A percentile compares a stretch with the other conserved stretches of the same genome.
Conservation (phyloP, 2,797 vertebrate species). For the Geotrypetes seraphini region DNA sequence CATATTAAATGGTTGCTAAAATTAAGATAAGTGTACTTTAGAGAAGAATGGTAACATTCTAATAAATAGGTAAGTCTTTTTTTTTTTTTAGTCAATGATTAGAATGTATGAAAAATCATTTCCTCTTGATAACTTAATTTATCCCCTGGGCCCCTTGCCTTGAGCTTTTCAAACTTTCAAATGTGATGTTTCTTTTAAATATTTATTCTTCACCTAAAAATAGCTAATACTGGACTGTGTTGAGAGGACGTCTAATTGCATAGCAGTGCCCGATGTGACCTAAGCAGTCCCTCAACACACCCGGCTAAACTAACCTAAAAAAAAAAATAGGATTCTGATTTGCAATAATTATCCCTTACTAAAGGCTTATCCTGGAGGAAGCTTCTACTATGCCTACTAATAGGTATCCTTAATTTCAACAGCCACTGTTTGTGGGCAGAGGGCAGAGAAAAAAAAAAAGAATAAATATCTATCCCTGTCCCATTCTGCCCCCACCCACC, state of each 20-base stretch:
- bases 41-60: too few species aligned
- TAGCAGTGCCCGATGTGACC: conserved; percentile 21
- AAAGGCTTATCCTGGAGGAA: conserved; percentile 42
- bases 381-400: conserved; percentile 54
- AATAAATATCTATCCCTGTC: conserved; percentile 39
- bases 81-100: too few species aligned
- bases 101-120: too few species aligned
- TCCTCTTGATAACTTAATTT: too few species aligned
- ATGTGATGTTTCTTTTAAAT: conserved; percentile 4
- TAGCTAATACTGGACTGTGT: conserved; percentile 26
- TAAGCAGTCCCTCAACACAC: conserved; percentile 29
- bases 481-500: not conserved
- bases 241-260: conserved; percentile 39
- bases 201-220: conserved; percentile 7
- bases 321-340: conserved; percentile 61
- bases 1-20: too few species aligned
- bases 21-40: too few species aligned
- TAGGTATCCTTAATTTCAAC: conserved; percentile 48
- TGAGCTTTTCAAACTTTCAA: conserved; percentile 4
- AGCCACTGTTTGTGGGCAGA: conserved; percentile 34
- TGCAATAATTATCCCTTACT: conserved; percentile 61
- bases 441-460: too few species aligned
- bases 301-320: conserved; percentile 47
- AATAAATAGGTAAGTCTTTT: too few species aligned
- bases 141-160: not conserved